Percentiles rank a stretch among this genome's conserved stretches.
Conservation (phyloP, 2,888 invertebrate genomes). For the Meloe dianella region DNA sequence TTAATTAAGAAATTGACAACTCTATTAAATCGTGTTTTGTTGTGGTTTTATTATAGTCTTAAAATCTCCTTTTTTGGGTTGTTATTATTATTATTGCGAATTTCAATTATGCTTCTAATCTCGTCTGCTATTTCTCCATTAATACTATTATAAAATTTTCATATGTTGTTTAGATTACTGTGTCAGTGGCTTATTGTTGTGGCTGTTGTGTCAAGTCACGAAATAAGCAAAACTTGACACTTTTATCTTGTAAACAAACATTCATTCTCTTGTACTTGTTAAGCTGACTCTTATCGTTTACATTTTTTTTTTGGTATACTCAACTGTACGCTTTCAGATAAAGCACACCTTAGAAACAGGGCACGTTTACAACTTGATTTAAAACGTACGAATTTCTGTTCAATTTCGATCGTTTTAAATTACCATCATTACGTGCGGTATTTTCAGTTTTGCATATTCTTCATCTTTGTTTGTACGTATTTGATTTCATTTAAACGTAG, state of each 20-base stretch:
- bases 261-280: neutral
- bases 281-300: neutral
- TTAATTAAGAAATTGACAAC: constrained; percentile 8
- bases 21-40: neutral
- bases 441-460: neutral
- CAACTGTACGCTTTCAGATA: neutral
- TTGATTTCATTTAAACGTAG: neutral
- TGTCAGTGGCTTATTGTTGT: neutral
- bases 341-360: neutral
- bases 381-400: neutral
- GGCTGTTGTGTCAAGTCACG: neutral
- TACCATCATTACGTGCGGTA: neutral
- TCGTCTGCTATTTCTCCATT: neutral
- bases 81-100: neutral
- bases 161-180: too few relatives aligned
- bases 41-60: neutral
- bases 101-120: neutral
- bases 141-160: neutral
- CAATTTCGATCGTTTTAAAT: neutral
- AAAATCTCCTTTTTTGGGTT: neutral
- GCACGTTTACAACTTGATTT: neutral
- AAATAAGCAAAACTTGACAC: neutral
- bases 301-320: neutral
- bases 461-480: too few relatives aligned
- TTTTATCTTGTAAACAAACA: neutral